phyloP scores from a whole-genome alignment of 2,113 vertebrate species.

The Pongo abelii region DNA sequence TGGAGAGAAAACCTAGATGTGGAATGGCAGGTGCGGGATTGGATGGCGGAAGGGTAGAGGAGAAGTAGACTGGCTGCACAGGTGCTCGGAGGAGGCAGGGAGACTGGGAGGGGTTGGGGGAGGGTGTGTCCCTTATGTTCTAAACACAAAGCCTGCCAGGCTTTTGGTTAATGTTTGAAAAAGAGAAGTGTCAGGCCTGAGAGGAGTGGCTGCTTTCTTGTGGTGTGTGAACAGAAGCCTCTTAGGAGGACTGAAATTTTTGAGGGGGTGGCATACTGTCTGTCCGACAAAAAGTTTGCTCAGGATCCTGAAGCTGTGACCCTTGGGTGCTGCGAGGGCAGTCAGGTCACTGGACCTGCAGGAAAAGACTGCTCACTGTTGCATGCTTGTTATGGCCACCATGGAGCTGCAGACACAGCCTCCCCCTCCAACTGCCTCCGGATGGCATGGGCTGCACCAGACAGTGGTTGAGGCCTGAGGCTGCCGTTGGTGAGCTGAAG shows the following conservation, averaged over 20 bases:
- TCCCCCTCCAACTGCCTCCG: background rate
- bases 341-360: background rate
- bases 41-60: background rate
- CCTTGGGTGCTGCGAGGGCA: background rate
- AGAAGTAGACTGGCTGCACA: background rate
- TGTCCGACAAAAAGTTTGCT: background rate
- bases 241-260: background rate
- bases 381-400: background rate
- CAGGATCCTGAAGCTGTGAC: background rate
- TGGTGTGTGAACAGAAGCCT: background rate
- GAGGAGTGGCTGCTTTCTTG: background rate
- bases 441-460: background rate
- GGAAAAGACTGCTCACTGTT: background rate
- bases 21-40: background rate
- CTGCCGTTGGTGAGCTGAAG: background rate
- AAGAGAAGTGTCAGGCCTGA: background rate
- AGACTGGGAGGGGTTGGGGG: background rate
- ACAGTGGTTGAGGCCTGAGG: background rate
- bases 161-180: background rate
- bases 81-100: background rate
- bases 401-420: background rate
- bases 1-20: background rate
- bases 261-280: background rate
- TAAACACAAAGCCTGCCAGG: background rate
- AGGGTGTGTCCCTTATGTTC: background rate